phyloP scores from a whole-genome alignment of 2,888 invertebrate genomes.

The Macropis europaea region DNA sequence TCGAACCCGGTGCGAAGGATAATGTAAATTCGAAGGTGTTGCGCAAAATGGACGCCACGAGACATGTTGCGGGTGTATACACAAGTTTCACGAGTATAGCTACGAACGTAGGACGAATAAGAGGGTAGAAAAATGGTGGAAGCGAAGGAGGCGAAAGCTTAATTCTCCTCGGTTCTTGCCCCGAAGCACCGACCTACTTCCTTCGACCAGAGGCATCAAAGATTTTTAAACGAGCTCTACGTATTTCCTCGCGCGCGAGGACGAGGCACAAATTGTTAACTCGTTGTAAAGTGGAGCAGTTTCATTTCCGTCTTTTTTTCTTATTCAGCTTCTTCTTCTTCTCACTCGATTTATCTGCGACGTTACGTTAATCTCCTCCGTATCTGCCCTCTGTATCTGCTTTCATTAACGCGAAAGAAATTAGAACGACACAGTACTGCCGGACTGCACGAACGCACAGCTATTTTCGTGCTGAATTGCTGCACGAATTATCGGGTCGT shows the following conservation, averaged over 20 bases:
- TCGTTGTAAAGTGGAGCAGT: constrained; percentile 34
- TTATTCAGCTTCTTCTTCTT: background rate
- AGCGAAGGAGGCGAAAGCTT: constrained; percentile 43
- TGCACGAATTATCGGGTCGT: background rate
- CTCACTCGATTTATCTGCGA: constrained; percentile 31
- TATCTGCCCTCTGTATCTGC: constrained; percentile 9
- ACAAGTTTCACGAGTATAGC: constrained; percentile 31
- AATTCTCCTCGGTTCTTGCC: constrained; percentile 52
- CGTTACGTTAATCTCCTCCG: constrained; percentile 32
- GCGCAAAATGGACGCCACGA: constrained; percentile 46
- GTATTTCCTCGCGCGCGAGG: constrained; percentile 46
- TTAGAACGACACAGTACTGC: constrained; percentile 4
- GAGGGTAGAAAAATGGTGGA: constrained; percentile 43
- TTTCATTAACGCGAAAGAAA: constrained; percentile 23
- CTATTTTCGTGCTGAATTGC: background rate
- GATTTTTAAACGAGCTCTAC: constrained; percentile 53
- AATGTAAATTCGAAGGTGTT: constrained; percentile 43
- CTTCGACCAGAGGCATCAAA: constrained; percentile 48
- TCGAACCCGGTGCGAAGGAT: constrained; percentile 7
- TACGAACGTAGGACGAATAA: constrained; percentile 41
- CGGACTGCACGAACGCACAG: background rate
- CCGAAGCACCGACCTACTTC: constrained; percentile 54
- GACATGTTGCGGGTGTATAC: constrained; percentile 32
- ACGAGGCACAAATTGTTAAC: constrained; percentile 47
- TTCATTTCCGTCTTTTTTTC: constrained; percentile 15